Conservation (phyloP, 2,888 invertebrate species). For the Drosophila nr. perissopoda region DNA sequence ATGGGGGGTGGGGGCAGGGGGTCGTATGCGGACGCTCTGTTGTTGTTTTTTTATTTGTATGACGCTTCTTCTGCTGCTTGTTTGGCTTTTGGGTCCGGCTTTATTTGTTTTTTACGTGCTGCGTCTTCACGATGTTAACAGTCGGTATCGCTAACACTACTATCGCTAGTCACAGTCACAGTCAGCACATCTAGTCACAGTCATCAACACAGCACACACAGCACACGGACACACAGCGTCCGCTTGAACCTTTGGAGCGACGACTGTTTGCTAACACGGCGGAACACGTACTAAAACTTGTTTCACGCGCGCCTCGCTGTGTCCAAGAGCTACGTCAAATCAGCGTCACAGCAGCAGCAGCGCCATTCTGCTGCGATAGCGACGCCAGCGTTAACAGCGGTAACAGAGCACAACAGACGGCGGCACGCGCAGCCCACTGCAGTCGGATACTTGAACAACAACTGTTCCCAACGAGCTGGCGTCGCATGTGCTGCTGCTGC, state of each 20-base stretch:
- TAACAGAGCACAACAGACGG: conserved; percentile 25
- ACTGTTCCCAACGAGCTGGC: conserved; percentile 52
- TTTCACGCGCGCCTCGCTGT: conserved; percentile 67
- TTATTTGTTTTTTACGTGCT: conserved; percentile 13
- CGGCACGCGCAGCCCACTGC: conserved; percentile 41
- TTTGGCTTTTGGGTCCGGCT: conserved; percentile 9
- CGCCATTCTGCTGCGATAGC: conserved; percentile 5
- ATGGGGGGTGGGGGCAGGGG: too few relatives aligned
- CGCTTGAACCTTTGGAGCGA: conserved; percentile 32
- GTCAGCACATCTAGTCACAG: background rate
- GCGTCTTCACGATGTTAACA: conserved; percentile 17
- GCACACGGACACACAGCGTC: conserved; percentile 22
- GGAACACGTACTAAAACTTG: conserved; percentile 85
- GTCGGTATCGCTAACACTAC: conserved; percentile 20
- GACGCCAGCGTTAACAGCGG: conserved; percentile 38
- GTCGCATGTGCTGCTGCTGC: conserved; percentile 38
- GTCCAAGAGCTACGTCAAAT: conserved; percentile 47
- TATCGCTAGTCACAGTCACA: conserved; percentile 6
- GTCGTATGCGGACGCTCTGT: background rate
- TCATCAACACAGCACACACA: conserved; percentile 1
- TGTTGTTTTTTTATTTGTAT: background rate
- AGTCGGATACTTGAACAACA: conserved; percentile 23
- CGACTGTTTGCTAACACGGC: conserved; percentile 85
- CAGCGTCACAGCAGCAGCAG: conserved; percentile 12
- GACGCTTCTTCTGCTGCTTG: background rate